These are phyloP conservation scores for Cancer borealis DNA, from an alignment of 2,888 invertebrate genomes.

Conservation along the genomic window DNA sequence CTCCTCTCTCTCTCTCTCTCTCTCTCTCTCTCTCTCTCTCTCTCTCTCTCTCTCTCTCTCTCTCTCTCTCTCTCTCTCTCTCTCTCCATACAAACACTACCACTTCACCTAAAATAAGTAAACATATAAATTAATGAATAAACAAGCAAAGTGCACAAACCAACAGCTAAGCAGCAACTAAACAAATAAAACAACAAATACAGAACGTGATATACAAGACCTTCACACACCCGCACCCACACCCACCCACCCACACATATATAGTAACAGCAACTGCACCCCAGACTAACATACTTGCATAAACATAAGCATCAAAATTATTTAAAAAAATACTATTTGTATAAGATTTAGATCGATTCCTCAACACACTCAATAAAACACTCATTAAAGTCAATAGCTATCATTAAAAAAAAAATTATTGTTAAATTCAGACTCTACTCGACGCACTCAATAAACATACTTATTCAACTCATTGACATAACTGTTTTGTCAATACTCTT, in stretches of 20 bases:
- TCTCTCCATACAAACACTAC: background rate
- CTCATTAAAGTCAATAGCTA: background rate
- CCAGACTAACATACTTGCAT: background rate
- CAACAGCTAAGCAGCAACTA: background rate
- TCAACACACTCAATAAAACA: background rate
- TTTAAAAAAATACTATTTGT: background rate
- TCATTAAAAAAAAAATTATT: background rate
- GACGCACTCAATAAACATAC: too few relatives aligned
- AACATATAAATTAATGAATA: background rate
- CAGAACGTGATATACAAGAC: background rate
- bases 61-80: constrained; percentile 1
- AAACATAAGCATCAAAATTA: background rate
- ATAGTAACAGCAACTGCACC: background rate
- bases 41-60: constrained; percentile 56
- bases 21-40: constrained; percentile 35
- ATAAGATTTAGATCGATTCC: background rate
- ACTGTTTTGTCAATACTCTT: too few relatives aligned
- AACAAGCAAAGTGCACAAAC: background rate
- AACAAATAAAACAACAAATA: background rate
- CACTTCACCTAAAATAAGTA: background rate
- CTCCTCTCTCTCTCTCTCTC: constrained; percentile 56
- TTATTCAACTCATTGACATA: too few relatives aligned
- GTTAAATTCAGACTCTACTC: too few relatives aligned
- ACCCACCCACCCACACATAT: constrained; percentile 33
- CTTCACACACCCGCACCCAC: background rate